phyloP scores from a whole-genome alignment of 2,797 vertebrate genomes.

The Tinamus major region DNA sequence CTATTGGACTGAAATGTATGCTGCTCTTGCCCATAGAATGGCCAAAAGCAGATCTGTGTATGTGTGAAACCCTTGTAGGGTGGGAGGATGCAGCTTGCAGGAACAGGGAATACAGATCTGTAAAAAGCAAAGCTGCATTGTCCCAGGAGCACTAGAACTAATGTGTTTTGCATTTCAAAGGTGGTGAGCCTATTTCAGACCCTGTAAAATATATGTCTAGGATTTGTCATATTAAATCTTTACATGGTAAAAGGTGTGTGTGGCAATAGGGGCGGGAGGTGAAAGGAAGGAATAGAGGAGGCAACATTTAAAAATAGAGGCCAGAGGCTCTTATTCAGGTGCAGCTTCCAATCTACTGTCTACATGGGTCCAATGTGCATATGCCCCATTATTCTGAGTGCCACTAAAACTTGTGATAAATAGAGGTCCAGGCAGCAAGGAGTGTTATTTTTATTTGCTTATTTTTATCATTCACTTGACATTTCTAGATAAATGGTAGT shows the following conservation, averaged over 20 bases:
- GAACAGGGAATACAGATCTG: neutral
- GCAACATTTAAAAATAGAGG: conserved; percentile 28
- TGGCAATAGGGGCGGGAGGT: no score
- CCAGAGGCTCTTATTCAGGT: conserved; percentile 44
- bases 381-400: conserved; percentile 43
- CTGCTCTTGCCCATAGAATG: conserved; percentile 19
- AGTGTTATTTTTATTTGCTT: conserved; percentile 71
- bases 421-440: conserved; percentile 41
- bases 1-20: neutral
- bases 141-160: conserved; percentile 20
- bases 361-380: conserved; percentile 23
- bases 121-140: conserved; percentile 21
- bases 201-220: neutral
- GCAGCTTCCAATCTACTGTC: conserved; percentile 49
- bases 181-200: conserved; percentile 10
- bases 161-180: conserved; percentile 46
- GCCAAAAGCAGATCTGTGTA: neutral
- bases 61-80: neutral
- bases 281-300: conserved; percentile 4
- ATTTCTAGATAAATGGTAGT: conserved; percentile 32
- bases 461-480: conserved; percentile 46
- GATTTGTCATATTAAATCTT: neutral
- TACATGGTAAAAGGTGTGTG: neutral
- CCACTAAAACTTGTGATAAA: conserved; percentile 55
- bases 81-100: conserved; percentile 51